Evolutionary conservation across 2,888 invertebrate genomes (phyloP).

Genomic region (Uloborus plumipes): DNA sequence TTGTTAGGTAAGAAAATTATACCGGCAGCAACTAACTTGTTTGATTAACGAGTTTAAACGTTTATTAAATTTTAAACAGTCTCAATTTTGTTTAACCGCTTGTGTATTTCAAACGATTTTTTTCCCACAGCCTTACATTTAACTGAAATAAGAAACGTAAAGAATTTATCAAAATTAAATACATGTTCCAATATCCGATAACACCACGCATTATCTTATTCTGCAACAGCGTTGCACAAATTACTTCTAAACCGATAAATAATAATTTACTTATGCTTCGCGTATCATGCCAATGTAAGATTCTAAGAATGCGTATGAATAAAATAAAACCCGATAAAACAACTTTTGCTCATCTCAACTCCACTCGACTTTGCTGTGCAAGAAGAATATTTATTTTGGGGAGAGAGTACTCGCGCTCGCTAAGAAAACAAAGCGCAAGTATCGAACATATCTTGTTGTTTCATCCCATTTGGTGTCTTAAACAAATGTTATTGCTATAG

Average conservation of each 20-base stretch:
- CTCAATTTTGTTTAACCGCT: too few species aligned
- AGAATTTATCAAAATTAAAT: too few species aligned
- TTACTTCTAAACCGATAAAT: slow-evolving; percentile 48
- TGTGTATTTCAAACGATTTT: too few species aligned
- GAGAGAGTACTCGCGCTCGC: slow-evolving; percentile 3
- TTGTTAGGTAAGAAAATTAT: too few species aligned
- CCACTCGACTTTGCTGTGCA: slow-evolving; percentile 33
- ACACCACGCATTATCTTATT: slow-evolving; percentile 30
- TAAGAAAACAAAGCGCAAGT: slow-evolving; percentile 56
- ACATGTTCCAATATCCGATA: slow-evolving; percentile 36
- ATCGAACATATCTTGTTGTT: slow-evolving; percentile 59
- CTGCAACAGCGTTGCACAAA: slow-evolving; percentile 33
- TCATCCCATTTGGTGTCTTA: slow-evolving; percentile 61
- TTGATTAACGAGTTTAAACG: not conserved
- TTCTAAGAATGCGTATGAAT: slow-evolving; percentile 24
- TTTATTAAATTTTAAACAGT: not conserved
- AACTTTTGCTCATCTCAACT: slow-evolving; percentile 25
- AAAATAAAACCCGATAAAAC: slow-evolving; percentile 56
- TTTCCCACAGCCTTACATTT: too few species aligned
- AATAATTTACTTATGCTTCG: slow-evolving; percentile 43
- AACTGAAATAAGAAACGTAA: too few species aligned
- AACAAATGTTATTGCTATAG: slow-evolving; percentile 61
- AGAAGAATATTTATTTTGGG: slow-evolving; percentile 49
- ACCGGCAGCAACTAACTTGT: not conserved
- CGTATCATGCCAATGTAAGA: too few species aligned